Conservation (phyloP, 2,888 invertebrate genomes). For the Sarcophaga variegata region DNA sequence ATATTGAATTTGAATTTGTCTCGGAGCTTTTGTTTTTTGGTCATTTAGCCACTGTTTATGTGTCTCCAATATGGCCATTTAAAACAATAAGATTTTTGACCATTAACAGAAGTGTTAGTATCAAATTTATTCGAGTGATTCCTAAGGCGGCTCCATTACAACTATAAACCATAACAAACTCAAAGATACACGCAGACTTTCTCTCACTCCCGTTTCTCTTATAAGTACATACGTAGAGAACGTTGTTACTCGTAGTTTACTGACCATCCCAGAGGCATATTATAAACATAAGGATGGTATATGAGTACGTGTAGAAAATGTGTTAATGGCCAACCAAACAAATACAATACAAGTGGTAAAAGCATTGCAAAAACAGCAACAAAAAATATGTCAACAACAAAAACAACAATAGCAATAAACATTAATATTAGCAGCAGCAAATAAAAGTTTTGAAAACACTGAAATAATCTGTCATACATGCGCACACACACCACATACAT, state of each 20-base stretch:
- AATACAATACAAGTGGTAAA: conserved; percentile 23
- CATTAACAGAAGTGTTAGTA: conserved; percentile 65
- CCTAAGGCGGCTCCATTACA: conserved; percentile 51
- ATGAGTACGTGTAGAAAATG: conserved; percentile 24
- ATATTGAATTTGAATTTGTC: too few species aligned
- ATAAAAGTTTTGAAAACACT: conserved; percentile 44
- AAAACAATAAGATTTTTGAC: conserved; percentile 46
- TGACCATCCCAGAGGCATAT: not conserved
- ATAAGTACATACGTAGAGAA: not conserved
- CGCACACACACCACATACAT: too few species aligned
- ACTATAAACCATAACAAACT: conserved; percentile 42
- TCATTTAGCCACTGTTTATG: not conserved
- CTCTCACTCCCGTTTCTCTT: not conserved
- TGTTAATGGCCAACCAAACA: conserved; percentile 59
- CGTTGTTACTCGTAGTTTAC: not conserved
- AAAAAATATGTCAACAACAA: not conserved
- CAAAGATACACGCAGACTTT: not conserved
- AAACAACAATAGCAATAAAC: too few species aligned
- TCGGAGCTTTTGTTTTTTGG: too few species aligned
- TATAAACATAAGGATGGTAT: not conserved
- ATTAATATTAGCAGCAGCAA: conserved; percentile 17
- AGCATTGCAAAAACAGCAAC: not conserved
- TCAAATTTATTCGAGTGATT: conserved; percentile 33
- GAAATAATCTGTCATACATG: conserved; percentile 13
- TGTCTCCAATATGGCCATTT: conserved; percentile 24